Percentiles rank a stretch among this genome's conserved stretches.
Conservation (phyloP, 2,888 invertebrate species). For the Andrena chrysosceles region DNA sequence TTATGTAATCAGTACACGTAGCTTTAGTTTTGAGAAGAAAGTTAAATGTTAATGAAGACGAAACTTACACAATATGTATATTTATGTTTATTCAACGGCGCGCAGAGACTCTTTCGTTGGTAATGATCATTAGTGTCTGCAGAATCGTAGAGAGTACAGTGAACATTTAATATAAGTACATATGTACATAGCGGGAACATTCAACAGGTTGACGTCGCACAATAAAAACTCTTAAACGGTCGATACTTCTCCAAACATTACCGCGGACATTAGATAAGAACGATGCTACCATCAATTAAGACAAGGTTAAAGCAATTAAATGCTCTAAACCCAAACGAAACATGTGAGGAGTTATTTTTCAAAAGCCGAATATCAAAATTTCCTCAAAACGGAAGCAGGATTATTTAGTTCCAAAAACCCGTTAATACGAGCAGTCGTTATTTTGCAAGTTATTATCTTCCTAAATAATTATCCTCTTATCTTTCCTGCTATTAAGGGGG, state of each 20-base stretch:
- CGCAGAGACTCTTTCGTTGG: conserved; percentile 4
- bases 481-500: too few species aligned
- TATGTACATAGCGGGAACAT: conserved; percentile 1
- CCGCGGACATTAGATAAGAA: conserved; percentile 20
- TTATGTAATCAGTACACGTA: background rate
- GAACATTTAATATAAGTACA: conserved; percentile 11
- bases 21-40: background rate
- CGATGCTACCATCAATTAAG: background rate
- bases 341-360: too few species aligned
- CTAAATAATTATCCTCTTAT: too few species aligned
- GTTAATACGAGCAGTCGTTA: too few species aligned
- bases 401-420: too few species aligned
- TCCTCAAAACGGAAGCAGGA: too few species aligned
- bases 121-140: conserved; percentile 18
- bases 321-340: background rate
- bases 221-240: conserved; percentile 53
- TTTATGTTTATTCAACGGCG: conserved; percentile 4
- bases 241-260: conserved; percentile 54
- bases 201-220: conserved; percentile 59
- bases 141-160: background rate
- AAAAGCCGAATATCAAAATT: too few species aligned
- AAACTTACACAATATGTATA: background rate
- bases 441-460: too few species aligned
- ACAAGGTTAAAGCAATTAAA: conserved; percentile 1
- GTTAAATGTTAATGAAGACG: background rate